Conservation (phyloP, 2,113 vertebrate genomes). For the Epinephelus cyanopodus region DNA sequence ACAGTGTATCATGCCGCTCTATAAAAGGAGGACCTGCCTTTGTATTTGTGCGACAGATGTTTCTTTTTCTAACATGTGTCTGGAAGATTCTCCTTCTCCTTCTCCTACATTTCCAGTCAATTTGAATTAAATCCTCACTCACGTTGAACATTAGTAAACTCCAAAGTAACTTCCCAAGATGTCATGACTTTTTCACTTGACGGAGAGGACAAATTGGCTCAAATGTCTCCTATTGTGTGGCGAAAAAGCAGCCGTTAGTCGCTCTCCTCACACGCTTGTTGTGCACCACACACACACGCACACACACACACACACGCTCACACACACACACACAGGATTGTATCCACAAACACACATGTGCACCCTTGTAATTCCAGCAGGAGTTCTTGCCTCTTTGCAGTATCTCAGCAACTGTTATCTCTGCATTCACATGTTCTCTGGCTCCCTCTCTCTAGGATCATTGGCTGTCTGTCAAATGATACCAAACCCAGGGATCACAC, state of each 20-base stretch:
- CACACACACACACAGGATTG: background rate
- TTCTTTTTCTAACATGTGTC: background rate
- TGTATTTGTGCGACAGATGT: background rate
- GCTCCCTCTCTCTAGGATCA: constrained; percentile 31
- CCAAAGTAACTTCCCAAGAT: background rate
- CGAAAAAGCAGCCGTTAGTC: background rate
- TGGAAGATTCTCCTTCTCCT: too few species aligned
- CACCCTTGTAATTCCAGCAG: constrained; percentile 46
- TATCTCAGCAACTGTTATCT: constrained; percentile 63
- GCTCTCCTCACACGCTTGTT: background rate
- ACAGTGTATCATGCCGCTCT: background rate
- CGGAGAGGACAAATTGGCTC: background rate
- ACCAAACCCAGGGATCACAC: constrained; percentile 26
- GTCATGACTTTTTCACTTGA: background rate
- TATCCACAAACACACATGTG: background rate
- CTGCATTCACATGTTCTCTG: constrained; percentile 62
- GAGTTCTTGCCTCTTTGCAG: constrained; percentile 40
- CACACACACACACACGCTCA: constrained; percentile 2
- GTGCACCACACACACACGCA: background rate
- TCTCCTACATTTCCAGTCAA: background rate
- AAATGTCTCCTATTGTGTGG: background rate
- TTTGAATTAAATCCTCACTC: background rate
- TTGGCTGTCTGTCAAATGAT: constrained; percentile 59
- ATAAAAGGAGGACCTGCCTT: background rate
- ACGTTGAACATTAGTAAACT: background rate